phyloP scores from a whole-genome alignment of 1,140 invertebrate genomes.

The Pseudomyrmex cubaensis region DNA sequence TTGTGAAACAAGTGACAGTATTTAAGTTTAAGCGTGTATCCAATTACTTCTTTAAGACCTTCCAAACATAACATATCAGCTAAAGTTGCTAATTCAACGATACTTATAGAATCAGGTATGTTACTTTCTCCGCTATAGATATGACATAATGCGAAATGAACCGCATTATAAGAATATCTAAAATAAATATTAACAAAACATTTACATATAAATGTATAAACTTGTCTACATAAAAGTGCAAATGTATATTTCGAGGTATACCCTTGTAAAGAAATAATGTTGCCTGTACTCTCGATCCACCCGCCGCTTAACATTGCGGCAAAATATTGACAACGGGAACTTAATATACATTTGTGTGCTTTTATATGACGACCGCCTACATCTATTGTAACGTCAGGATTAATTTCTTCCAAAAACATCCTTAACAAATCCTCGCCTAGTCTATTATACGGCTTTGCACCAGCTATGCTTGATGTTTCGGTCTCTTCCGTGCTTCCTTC shows the following conservation, averaged over 20 bases:
- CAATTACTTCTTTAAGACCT: conserved; percentile 95
- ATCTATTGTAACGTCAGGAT: conserved; percentile 93
- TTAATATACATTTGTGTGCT: conserved; percentile 95
- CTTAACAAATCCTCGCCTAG: conserved; percentile 94
- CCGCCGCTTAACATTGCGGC: conserved; percentile 94
- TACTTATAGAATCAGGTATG: conserved; percentile 92
- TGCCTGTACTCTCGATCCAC: conserved; percentile 92
- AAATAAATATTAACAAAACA: conserved; percentile 72
- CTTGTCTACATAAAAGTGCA: background rate
- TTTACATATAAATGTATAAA: conserved; percentile 2
- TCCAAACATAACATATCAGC: conserved; percentile 95
- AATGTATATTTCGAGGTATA: conserved; percentile 80
- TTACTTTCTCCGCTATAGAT: conserved; percentile 96
- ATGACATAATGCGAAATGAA: conserved; percentile 95
- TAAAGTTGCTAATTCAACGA: conserved; percentile 93
- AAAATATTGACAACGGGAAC: conserved; percentile 96
- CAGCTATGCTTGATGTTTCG: conserved; percentile 83
- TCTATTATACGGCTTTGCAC: conserved; percentile 86
- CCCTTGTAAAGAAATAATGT: conserved; percentile 93
- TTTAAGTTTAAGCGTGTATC: conserved; percentile 93
- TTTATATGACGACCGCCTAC: conserved; percentile 92
- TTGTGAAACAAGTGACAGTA: conserved; percentile 96
- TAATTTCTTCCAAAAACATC: conserved; percentile 96
- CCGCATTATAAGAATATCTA: conserved; percentile 92
- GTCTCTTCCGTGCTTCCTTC: conserved; percentile 85